A percentile compares a stretch with the other conserved stretches of the same genome.
Conservation (phyloP, 2,888 invertebrate species). For the Dasypolia templi region DNA sequence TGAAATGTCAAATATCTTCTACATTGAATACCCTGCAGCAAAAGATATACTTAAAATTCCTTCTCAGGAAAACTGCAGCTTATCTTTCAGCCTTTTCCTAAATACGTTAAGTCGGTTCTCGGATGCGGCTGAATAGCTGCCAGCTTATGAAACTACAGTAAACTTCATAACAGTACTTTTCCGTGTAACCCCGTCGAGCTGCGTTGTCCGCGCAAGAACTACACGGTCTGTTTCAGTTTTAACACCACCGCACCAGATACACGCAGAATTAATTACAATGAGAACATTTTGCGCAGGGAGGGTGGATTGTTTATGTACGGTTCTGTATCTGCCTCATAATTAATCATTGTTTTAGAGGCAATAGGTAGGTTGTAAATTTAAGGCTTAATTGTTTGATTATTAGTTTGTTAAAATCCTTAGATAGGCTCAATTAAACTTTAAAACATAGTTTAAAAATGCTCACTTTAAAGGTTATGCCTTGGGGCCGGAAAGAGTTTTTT, state of each 20-base stretch:
- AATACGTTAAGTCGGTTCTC: background rate
- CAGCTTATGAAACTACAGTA: slow-evolving; percentile 12
- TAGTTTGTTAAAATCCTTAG: background rate
- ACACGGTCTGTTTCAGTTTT: slow-evolving; percentile 48
- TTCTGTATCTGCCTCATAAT: background rate
- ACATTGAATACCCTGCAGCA: background rate
- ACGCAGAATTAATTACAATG: slow-evolving; percentile 54
- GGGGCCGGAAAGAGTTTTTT: background rate
- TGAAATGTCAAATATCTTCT: background rate
- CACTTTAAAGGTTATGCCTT: background rate
- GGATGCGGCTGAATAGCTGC: slow-evolving; percentile 13
- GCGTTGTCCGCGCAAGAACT: slow-evolving; percentile 30
- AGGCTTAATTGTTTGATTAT: background rate
- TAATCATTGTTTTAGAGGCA: background rate
- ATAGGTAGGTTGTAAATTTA: background rate
- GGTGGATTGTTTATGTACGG: slow-evolving; percentile 5
- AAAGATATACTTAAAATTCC: background rate
- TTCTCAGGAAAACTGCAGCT: background rate
- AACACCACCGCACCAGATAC: slow-evolving; percentile 46
- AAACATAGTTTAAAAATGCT: background rate
- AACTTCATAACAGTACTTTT: slow-evolving; percentile 39
- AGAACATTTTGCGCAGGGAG: slow-evolving; percentile 1
- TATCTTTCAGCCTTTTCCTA: background rate
- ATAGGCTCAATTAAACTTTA: background rate
- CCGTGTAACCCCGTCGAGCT: slow-evolving; percentile 20